Evolutionary conservation across 1,140 invertebrate genomes (phyloP), one percentile per base, ranked within the genome.

Genomic region (Bombus pyrosoma): DNA sequence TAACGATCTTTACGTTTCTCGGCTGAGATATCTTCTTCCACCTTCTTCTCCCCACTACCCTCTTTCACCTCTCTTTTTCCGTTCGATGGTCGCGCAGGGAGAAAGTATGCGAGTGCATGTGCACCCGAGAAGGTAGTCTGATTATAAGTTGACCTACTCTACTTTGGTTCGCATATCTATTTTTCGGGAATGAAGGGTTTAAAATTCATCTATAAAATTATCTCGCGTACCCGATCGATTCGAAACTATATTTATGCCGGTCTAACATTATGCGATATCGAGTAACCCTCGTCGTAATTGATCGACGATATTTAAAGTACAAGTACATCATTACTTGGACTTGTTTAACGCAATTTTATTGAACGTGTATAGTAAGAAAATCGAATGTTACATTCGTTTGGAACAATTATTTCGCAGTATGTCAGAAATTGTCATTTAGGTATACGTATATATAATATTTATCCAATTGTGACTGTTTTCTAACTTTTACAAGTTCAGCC

Each of bases 121-220:
- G 81, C 57, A 83, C 81, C 41, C 13, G 85, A 62, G 88, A 83
- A 64, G 74, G 82, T 77, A 69, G 89, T 87, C 86, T 81, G 86
- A 82, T 87, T 90, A 90, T 81, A 87, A 81, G 79, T 76, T 90
- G 89, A 90, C 88, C 88, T 87, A 90, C 83, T 87, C 89, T 37
- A 90, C 88, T 90, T 90, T 43, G 76, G 59, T 68, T 80, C 86
- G 81, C 75, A 76, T 76, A 83, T 76, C 64, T 71, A 69, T 62
- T 85, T 89, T 79, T 85, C 66, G 41, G 59, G 59, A 66, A 83
- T 34, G 75, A 59, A 68, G 68, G 53, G 53, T 69, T 43, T 69
- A 37, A 84, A 66, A 79, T 79, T 59, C 37, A 79, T 84, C 66
- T 69, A 41, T 72, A 73, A 71, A 72, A 80, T 85, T 62, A 72